Evolutionary conservation across 2,888 invertebrate genomes (phyloP).

Genomic region (Noctua pronuba): DNA sequence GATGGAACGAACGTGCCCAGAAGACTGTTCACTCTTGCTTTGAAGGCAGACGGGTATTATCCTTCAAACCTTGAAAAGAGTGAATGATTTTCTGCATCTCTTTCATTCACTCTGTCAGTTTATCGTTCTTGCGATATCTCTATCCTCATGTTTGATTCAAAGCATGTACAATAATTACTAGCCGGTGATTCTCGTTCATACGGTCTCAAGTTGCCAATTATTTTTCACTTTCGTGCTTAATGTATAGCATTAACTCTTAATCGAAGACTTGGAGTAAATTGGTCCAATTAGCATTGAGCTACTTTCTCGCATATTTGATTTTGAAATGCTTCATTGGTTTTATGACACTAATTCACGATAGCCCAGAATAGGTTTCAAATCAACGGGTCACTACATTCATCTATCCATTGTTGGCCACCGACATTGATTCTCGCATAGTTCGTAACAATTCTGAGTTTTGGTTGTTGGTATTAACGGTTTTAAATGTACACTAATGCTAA

Average conservation of each 20-base stretch:
- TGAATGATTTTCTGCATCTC: neutral
- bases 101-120: conserved; percentile 16
- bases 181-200: conserved; percentile 23
- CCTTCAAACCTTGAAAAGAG: neutral
- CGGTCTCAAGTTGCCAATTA: conserved; percentile 43
- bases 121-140: conserved; percentile 10
- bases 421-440: no score
- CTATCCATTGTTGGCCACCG: no score
- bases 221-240: conserved; percentile 49
- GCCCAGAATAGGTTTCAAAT: neutral
- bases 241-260: conserved; percentile 29
- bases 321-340: conserved; percentile 19
- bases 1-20: no score
- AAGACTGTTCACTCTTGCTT: no score
- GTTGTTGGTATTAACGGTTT: neutral
- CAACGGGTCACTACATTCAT: no score
- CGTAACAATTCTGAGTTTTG: no score
- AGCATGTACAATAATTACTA: conserved; percentile 36
- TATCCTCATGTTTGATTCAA: conserved; percentile 10
- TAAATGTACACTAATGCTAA: neutral
- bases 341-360: neutral
- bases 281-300: conserved; percentile 34
- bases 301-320: conserved; percentile 40
- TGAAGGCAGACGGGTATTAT: no score
- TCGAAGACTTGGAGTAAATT: conserved; percentile 36